phyloP scores from a whole-genome alignment of 2,797 vertebrate species.

The Tenualosa ilisha region DNA sequence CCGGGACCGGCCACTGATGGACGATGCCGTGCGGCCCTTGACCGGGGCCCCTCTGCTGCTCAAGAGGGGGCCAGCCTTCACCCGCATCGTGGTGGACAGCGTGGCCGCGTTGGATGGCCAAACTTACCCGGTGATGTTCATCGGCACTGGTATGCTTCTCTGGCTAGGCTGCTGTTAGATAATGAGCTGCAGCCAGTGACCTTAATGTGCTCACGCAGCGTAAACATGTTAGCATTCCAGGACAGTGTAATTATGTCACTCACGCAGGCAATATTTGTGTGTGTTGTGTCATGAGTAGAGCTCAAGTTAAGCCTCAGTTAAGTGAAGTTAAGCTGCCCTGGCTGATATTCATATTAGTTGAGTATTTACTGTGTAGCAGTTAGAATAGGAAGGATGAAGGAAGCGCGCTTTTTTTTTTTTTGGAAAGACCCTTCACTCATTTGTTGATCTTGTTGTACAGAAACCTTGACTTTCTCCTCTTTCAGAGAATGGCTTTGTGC shows the following conservation, averaged over 20 bases:
- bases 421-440: not conserved
- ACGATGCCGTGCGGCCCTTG: conserved; percentile 66
- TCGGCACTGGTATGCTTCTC: conserved; percentile 71
- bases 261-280: not conserved
- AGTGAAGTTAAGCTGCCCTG: too few relatives aligned
- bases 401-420: not conserved
- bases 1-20: conserved; percentile 74
- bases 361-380: not conserved
- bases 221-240: not conserved
- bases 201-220: not conserved
- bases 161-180: not conserved
- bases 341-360: not conserved
- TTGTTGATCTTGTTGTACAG: not conserved
- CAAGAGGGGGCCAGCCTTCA: conserved; percentile 65
- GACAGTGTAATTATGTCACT: not conserved
- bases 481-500: conserved; percentile 77
- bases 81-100: conserved; percentile 71
- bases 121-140: conserved; percentile 72
- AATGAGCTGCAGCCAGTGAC: not conserved
- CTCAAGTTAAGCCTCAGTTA: not conserved
- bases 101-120: conserved; percentile 66
- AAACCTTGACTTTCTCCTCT: not conserved
- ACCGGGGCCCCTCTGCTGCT: conserved; percentile 67
- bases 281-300: not conserved
- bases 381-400: not conserved